Evolutionary conservation across 2,113 vertebrate genomes (phyloP).

Genomic region (Micronycteris hirsuta): DNA sequence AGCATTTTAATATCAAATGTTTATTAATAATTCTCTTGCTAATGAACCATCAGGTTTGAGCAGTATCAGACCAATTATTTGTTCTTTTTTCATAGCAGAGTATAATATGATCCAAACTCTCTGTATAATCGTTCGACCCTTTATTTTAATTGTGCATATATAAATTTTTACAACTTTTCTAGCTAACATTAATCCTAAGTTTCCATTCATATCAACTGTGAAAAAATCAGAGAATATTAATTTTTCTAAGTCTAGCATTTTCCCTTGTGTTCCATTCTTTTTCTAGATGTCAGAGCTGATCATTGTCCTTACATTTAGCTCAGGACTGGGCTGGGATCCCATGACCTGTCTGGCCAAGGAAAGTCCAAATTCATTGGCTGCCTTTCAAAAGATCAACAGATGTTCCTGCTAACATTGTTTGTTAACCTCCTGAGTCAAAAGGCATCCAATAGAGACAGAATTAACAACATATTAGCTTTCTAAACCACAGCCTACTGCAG

Average conservation of each 20-base stretch:
- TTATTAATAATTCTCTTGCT: background rate
- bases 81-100: background rate
- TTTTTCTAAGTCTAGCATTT: slow-evolving; percentile 31
- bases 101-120: background rate
- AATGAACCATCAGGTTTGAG: background rate
- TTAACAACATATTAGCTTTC: slow-evolving; percentile 42
- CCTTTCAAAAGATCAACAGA: slow-evolving; percentile 38
- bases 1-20: background rate
- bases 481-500: background rate
- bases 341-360: background rate
- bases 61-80: background rate
- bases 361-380: slow-evolving; percentile 39
- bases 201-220: background rate
- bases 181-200: background rate
- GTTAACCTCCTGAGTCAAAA: slow-evolving; percentile 48
- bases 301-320: background rate
- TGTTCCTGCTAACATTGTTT: slow-evolving; percentile 47
- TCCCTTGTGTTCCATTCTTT: background rate
- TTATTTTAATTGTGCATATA: background rate
- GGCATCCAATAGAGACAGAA: slow-evolving; percentile 51
- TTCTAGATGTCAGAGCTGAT: slow-evolving; percentile 44
- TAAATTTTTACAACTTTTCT: background rate
- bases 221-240: background rate
- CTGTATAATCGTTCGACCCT: background rate
- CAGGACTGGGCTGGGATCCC: slow-evolving; percentile 32